Evolutionary conservation across 2,113 vertebrate species (phyloP).

Genomic region (Bujurquina vittata): DNA sequence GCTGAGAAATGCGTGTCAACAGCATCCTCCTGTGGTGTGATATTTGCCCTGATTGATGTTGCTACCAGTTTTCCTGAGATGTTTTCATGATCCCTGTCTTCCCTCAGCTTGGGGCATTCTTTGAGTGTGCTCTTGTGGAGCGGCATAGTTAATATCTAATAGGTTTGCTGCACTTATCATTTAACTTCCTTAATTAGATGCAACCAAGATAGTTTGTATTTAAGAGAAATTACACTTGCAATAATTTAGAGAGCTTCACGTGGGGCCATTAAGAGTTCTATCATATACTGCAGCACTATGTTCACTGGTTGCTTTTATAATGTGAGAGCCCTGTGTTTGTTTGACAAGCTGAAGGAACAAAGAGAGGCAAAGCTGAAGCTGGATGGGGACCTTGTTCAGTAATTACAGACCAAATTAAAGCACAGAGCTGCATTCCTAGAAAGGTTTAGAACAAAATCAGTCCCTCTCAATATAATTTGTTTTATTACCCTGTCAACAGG

Average conservation of each 20-base stretch:
- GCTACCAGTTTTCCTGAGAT: conserved; percentile 15
- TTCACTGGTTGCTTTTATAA: neutral
- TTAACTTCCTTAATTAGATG: conserved; percentile 6
- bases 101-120: neutral
- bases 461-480: neutral
- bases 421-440: neutral
- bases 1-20: neutral
- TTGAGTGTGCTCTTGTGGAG: neutral
- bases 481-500: neutral
- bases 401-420: neutral
- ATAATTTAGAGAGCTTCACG: neutral
- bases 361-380: neutral
- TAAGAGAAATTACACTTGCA: neutral
- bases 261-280: neutral
- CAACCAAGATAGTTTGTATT: neutral
- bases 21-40: neutral
- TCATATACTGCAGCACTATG: neutral
- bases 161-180: neutral
- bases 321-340: neutral
- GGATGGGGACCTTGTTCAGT: neutral
- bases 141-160: conserved; percentile 6
- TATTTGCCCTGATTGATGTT: conserved; percentile 6
- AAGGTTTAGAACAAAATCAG: neutral
- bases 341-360: neutral
- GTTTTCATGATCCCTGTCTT: neutral